phyloP scores from a whole-genome alignment of 2,797 vertebrate species.

The Sebastes diploproa region DNA sequence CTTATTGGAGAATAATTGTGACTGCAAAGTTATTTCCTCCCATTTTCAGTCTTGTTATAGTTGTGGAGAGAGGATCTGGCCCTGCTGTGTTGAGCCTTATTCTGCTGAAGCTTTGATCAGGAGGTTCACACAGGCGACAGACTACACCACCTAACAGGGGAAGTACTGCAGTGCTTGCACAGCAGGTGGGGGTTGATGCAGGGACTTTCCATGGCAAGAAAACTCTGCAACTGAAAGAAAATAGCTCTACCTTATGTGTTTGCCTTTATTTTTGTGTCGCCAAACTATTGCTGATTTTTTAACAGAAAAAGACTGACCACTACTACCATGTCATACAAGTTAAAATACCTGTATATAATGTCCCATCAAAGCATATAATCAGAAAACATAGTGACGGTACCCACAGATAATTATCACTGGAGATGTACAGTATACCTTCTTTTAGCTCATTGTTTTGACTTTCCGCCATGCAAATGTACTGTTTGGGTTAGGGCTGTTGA shows the following conservation, averaged over 20 bases:
- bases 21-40: conserved; percentile 23
- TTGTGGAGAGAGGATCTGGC: conserved; percentile 36
- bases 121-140: conserved; percentile 56
- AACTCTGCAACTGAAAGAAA: conserved; percentile 34
- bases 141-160: conserved; percentile 51
- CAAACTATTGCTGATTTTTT: conserved; percentile 1
- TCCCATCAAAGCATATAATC: neutral
- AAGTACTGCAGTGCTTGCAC: conserved; percentile 52
- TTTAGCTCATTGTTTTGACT: neutral
- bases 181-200: conserved; percentile 51
- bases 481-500: neutral
- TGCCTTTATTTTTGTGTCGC: neutral
- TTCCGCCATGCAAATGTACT: neutral
- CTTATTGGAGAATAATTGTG: neutral
- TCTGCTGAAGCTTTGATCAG: conserved; percentile 76
- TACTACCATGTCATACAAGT: neutral
- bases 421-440: neutral
- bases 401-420: neutral
- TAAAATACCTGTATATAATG: neutral
- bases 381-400: neutral
- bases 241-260: neutral
- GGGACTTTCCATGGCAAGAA: conserved; percentile 40
- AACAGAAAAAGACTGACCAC: neutral
- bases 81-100: conserved; percentile 60
- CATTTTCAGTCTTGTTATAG: conserved; percentile 32